These are phyloP conservation scores for Diachasmimorpha longicaudata DNA, from an alignment of 1,140 invertebrate species.

Conservation along the genomic window DNA sequence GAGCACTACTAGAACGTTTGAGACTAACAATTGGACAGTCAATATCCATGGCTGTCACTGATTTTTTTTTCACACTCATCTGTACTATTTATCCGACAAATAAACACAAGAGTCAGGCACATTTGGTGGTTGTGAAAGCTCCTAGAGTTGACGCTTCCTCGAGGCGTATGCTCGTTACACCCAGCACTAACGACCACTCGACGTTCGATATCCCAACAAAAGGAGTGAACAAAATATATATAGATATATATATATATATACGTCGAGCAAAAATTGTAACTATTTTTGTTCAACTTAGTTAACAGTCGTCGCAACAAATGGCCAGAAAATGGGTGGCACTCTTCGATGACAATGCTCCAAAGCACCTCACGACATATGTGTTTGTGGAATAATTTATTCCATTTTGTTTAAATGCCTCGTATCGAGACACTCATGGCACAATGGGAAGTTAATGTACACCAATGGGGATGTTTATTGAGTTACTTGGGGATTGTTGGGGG, in stretches of 20 bases:
- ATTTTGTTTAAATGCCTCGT: background rate
- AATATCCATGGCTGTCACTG: slow-evolving; percentile 66
- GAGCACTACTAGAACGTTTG: slow-evolving; percentile 83
- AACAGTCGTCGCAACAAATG: background rate
- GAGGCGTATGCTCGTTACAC: background rate
- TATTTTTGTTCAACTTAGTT: too few relatives aligned
- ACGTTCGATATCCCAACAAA: background rate
- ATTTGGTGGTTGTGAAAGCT: slow-evolving; percentile 21
- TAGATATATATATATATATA: too few relatives aligned
- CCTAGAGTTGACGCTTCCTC: background rate
- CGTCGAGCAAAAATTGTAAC: background rate
- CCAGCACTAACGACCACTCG: background rate
- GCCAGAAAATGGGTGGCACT: background rate
- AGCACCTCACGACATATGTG: background rate
- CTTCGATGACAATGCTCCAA: background rate
- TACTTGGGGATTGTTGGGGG: background rate
- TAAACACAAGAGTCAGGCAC: slow-evolving; percentile 18
- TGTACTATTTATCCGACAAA: slow-evolving; percentile 7
- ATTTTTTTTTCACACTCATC: slow-evolving; percentile 26
- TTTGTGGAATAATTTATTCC: background rate
- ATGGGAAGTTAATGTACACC: background rate
- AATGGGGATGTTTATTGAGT: background rate
- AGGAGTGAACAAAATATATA: background rate
- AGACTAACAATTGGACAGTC: slow-evolving; percentile 68
- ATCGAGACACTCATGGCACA: background rate